phyloP scores from a whole-genome alignment of 2,113 vertebrate species.

The Serinus canaria region DNA sequence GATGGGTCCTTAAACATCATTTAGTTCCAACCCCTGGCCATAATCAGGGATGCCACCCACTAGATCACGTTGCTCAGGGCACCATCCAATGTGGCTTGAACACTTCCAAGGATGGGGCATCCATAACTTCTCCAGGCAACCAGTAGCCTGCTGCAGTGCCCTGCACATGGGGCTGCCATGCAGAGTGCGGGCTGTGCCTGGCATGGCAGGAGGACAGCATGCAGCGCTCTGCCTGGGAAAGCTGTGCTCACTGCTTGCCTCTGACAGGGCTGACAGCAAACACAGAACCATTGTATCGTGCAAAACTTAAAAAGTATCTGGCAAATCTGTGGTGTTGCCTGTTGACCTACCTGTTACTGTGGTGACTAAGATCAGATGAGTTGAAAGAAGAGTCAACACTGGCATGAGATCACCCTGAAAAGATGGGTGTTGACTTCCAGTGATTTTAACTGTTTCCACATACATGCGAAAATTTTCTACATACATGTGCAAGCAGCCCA shows the following conservation, averaged over 20 bases:
- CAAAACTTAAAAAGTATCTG: neutral
- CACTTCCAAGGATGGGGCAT: neutral
- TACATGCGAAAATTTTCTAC: neutral
- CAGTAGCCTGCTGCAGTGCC: rapidly evolving
- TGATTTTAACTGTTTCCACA: neutral
- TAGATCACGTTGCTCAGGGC: neutral
- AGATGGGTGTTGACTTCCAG: neutral
- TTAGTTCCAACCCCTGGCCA: neutral
- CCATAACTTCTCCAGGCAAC: neutral
- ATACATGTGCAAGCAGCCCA: neutral
- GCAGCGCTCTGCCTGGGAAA: neutral
- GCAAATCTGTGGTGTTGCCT: neutral
- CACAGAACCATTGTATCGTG: neutral
- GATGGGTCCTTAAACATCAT: neutral
- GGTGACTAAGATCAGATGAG: neutral
- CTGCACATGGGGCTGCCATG: rapidly evolving
- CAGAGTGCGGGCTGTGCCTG: rapidly evolving
- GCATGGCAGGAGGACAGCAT: rapidly evolving
- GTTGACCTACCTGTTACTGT: neutral
- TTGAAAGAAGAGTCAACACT: neutral
- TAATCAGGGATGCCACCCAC: neutral
- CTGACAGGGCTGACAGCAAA: neutral
- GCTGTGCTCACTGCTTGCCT: neutral
- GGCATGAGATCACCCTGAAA: neutral
- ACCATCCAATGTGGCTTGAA: neutral